These are phyloP conservation scores for Vidua macroura DNA, from an alignment of 2,113 vertebrate species.

Conservation along the genomic window DNA sequence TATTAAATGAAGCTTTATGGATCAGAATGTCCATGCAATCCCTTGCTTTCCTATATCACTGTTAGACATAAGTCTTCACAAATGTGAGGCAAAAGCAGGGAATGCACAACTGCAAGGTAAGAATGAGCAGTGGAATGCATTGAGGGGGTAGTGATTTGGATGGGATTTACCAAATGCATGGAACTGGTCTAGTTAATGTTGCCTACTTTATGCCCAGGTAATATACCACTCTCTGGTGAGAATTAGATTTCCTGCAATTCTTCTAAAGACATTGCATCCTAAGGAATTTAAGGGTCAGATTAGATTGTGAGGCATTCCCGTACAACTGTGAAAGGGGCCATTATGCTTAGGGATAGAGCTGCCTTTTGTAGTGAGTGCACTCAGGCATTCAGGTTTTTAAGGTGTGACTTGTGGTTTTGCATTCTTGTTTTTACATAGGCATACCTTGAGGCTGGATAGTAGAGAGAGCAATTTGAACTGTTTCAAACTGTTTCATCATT, in stretches of 20 bases:
- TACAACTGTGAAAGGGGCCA: background rate
- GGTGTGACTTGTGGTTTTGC: background rate
- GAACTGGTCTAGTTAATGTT: background rate
- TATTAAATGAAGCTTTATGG: background rate
- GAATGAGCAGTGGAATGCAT: background rate
- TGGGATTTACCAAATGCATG: background rate
- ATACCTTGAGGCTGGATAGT: background rate
- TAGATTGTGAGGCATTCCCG: background rate
- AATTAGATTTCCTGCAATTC: background rate
- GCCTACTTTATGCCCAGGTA: background rate
- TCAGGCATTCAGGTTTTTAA: background rate
- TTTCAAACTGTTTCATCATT: background rate
- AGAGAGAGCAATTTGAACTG: background rate
- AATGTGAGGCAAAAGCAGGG: background rate
- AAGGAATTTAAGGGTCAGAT: background rate
- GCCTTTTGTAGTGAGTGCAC: background rate
- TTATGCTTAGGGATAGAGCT: background rate
- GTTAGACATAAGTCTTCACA: background rate
- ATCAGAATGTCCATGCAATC: background rate
- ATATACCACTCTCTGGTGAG: background rate
- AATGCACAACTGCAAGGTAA: background rate
- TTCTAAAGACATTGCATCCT: background rate
- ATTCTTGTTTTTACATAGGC: background rate
- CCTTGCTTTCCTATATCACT: background rate
- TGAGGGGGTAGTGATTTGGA: background rate